Base-by-base conservation (phyloP, 2,888 invertebrate genomes). In the Willowsia nigromaculata region DNA sequence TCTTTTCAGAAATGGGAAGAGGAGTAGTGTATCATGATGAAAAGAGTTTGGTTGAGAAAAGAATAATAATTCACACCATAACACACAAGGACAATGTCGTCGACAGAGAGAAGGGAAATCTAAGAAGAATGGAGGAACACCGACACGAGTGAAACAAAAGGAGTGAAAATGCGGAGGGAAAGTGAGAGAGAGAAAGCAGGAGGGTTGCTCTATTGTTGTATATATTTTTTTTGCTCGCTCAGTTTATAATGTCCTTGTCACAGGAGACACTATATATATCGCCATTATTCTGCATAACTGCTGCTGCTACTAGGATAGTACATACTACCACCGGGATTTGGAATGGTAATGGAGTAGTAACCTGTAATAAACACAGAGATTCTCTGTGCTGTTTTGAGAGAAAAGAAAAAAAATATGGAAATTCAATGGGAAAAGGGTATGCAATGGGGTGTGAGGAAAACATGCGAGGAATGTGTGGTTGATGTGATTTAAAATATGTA, bases 331-430 rank as follows among this genome's bases (percentile, higher is more conserved):
- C n/a, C n/a, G n/a, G n/a, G 6, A 50, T 50, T 50, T 50, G 18
- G 50, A 56, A 56, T 78, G 78, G 56, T 78, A 78, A 56, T 78
- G 76, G 76, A 78, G 56, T 33, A 56, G 78, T 56, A 78, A 78
- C 78, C 78, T 53, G 78, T 78, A 78, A 78, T 78, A 78, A 78
- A 78, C 53, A 56, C 53, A 30, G 43, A 74, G 74, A 74, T 74
- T 74, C 47, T 74, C 47, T n/a, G 0, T 43, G 47, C 13, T n/a
- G n/a, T n/a, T n/a, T n/a, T n/a, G n/a, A n/a, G n/a, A n/a, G n/a
- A n/a, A n/a, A n/a, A n/a, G n/a, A n/a, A n/a, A n/a, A 47, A 74
- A 33, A 68, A 68, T 15, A 68, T 37, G 65, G n/a, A 68, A 37
- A 27, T 50, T 74, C 27, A 74, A 74, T 74, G 74, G 74, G 22